Percentiles rank a stretch among this genome's conserved stretches.
Evolutionary conservation across 1,140 invertebrate species (phyloP).

Genomic region (Drosophila pectinifera): DNA sequence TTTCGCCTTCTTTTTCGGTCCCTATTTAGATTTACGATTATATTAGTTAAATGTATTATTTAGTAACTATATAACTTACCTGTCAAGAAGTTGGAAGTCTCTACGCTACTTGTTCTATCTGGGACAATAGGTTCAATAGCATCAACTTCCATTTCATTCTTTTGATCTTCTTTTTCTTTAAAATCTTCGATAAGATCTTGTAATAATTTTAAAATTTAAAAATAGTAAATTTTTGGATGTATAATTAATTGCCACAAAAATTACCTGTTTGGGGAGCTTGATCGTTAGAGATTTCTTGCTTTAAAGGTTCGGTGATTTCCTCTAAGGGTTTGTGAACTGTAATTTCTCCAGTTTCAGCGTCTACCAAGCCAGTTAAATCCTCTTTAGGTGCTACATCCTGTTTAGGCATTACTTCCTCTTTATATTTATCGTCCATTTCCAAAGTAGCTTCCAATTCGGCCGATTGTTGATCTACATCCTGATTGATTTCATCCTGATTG

Average conservation of each 20-base stretch:
- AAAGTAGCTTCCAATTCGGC: neutral
- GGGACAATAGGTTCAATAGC: neutral
- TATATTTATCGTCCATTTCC: neutral
- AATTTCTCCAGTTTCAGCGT: conserved; percentile 4
- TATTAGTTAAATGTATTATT: neutral
- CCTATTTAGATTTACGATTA: neutral
- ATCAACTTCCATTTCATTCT: neutral
- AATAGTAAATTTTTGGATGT: neutral
- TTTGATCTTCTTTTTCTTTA: neutral
- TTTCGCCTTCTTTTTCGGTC: neutral
- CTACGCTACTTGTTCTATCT: neutral
- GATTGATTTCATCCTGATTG: neutral
- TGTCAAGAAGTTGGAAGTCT: neutral
- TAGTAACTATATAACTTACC: neutral
- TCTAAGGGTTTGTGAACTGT: neutral
- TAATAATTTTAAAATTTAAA: neutral
- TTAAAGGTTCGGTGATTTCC: neutral
- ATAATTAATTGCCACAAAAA: too few species aligned
- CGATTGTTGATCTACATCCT: neutral
- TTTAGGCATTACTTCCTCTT: neutral
- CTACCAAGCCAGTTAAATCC: neutral
- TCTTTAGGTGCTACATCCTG: neutral
- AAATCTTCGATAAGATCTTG: neutral
- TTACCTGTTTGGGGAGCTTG: neutral
- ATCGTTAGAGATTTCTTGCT: neutral